Percentiles rank a stretch among this genome's conserved stretches.
Evolutionary conservation across 2,888 invertebrate species (phyloP).

Genomic region (Anagyrus pseudococci): DNA sequence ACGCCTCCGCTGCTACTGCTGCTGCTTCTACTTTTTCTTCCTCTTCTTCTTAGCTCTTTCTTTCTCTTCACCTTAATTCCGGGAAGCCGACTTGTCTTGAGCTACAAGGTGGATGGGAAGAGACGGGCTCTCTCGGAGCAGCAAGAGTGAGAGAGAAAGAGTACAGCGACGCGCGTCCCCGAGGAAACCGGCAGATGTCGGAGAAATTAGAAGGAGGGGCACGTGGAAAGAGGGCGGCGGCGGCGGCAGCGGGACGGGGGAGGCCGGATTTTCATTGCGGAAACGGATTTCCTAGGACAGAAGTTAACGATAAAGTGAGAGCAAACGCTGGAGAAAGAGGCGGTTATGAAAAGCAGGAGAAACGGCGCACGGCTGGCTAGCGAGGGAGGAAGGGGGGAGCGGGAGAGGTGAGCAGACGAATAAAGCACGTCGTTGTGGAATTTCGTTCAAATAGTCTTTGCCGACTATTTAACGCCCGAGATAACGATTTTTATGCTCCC

Average conservation of each 20-base stretch:
- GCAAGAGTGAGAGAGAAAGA: neutral
- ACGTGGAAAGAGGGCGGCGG: too few relatives aligned
- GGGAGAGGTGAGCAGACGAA: too few relatives aligned
- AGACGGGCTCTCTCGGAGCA: neutral
- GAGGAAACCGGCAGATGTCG: neutral
- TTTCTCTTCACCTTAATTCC: too few relatives aligned
- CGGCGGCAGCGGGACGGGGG: too few relatives aligned
- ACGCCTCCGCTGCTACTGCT: neutral
- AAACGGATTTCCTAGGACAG: neutral
- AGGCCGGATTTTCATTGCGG: neutral
- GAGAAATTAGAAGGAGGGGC: neutral
- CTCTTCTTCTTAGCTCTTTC: neutral
- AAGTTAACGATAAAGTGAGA: neutral
- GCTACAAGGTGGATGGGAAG: too few relatives aligned
- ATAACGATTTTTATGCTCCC: too few relatives aligned
- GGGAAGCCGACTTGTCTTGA: too few relatives aligned
- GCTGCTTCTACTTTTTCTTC: neutral
- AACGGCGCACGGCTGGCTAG: too few relatives aligned
- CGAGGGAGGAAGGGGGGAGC: neutral
- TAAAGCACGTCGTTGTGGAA: too few relatives aligned
- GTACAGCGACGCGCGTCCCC: neutral
- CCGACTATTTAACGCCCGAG: too few relatives aligned
- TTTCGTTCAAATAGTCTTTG: too few relatives aligned
- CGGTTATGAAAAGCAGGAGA: neutral
- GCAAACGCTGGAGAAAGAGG: neutral